Base-by-base conservation (phyloP, 2,113 vertebrate genomes). In the Engystomops pustulosus region DNA sequence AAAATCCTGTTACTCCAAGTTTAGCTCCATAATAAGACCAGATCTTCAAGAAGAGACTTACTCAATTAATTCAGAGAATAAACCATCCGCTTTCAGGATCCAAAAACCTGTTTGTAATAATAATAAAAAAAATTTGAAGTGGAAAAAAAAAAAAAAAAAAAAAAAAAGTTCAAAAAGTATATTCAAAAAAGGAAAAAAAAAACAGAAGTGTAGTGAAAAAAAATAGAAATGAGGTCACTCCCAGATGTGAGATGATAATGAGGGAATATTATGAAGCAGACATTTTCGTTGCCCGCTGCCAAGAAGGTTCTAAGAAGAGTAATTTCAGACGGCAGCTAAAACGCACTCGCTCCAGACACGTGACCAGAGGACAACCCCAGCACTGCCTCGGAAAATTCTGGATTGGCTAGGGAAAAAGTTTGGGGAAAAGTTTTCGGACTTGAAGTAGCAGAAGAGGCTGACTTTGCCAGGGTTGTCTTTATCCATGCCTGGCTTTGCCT, bases 281-380 rank as follows among this genome's bases (percentile, higher is more conserved):
- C 23, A 84, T 75, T 51, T 76, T 68, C 36, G 25, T 17, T 11
- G 20, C 4, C 34, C 10, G 82, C 25, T 84, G 82, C 83, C 83
- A 85, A 70, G 62, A 70, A 18, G 47, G 36, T 55, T 79, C 45
- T 55, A 27, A 44, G 45, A 78, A 32, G 62, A 79, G 83, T 41
- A 77, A 79, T 60, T 70, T 85, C 49, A 70, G 74, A 69, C 30
- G 45, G 83, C 34, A 79, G 62, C 75, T 78, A 85, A 85, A 79
- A 68, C 32, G 30, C 45, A 69, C 82, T 45, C 83, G 78, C 75
- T 58, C 17, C 41, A 38, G 62, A 70, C 83, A 85, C 60, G 83
- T 85, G 83, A 79, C 83, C 67, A n/a, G 41, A 69, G 7, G 58
- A 65, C 80, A 72, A 82, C 30, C 71, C 72, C 60, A 55, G 75